Evolutionary conservation across 2,888 invertebrate species (phyloP).

Genomic region (Panzeria rudis): DNA sequence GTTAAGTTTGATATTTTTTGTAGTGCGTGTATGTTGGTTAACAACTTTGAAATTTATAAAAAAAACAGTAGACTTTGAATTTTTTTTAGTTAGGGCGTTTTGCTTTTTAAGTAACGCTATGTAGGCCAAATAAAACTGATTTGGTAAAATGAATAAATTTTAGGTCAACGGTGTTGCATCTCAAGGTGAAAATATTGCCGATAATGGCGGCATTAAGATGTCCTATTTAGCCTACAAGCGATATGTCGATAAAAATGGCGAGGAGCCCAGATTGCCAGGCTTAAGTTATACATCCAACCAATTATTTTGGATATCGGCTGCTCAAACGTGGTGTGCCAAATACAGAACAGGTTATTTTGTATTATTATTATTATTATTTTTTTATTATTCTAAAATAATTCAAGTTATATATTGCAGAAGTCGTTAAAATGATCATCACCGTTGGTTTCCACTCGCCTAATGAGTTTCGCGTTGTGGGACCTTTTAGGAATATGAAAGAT

Average conservation of each 20-base stretch:
- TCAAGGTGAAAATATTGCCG: slow-evolving; percentile 97
- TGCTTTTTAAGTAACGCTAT: too few species aligned
- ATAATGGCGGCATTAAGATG: slow-evolving; percentile 96
- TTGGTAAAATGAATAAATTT: slow-evolving; percentile 63
- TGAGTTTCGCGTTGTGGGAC: slow-evolving; percentile 94
- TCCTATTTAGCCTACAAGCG: slow-evolving; percentile 93
- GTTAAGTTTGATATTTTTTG: too few species aligned
- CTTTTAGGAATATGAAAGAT: slow-evolving; percentile 96
- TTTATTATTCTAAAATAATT: not conserved
- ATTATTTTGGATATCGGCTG: slow-evolving; percentile 93
- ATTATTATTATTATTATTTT: not conserved
- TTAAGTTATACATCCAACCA: slow-evolving; percentile 88
- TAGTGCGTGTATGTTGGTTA: too few species aligned
- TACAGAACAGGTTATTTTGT: slow-evolving; percentile 85
- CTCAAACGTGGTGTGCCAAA: slow-evolving; percentile 94
- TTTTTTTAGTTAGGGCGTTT: too few species aligned
- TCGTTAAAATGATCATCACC: slow-evolving; percentile 90
- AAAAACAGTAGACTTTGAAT: too few species aligned
- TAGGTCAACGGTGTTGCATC: slow-evolving; percentile 96
- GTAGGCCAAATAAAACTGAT: too few species aligned
- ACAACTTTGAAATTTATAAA: too few species aligned
- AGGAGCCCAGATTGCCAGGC: slow-evolving; percentile 89
- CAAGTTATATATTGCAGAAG: slow-evolving; percentile 83
- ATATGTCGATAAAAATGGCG: slow-evolving; percentile 88
- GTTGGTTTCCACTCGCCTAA: slow-evolving; percentile 91